phyloP scores from a whole-genome alignment of 1,140 invertebrate species.

The Proales similis region DNA sequence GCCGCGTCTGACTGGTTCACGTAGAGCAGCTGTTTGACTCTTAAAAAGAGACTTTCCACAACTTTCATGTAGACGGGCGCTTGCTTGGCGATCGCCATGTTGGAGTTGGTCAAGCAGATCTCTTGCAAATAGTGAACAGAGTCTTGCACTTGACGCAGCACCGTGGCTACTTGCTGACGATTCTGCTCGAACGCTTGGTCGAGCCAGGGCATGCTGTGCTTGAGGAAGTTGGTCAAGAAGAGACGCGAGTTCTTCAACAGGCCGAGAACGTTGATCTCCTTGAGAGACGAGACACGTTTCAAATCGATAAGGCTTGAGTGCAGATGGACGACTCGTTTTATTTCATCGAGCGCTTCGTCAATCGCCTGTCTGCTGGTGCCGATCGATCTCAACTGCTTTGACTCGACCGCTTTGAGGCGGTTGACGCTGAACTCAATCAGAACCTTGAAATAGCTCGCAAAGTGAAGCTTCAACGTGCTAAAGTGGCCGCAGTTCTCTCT shows the following conservation, averaged over 20 bases:
- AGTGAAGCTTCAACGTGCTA: constrained; percentile 23
- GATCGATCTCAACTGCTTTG: not conserved
- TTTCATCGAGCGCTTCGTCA: constrained; percentile 5
- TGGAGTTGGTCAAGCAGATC: constrained; percentile 8
- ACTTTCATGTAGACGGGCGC: constrained; percentile 9
- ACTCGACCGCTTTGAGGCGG: constrained; percentile 6
- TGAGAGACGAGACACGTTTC: constrained; percentile 12
- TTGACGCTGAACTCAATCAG: constrained; percentile 13
- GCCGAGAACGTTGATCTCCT: constrained; percentile 21
- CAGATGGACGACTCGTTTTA: not conserved
- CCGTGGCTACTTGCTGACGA: not conserved
- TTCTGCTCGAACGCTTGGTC: constrained; percentile 12
- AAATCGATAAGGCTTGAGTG: constrained; percentile 6
- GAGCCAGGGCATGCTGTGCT: constrained; percentile 15
- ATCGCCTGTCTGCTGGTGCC: not conserved
- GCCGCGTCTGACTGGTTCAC: constrained; percentile 17
- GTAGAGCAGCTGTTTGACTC: constrained; percentile 15
- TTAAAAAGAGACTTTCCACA: constrained; percentile 5
- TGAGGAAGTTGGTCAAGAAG: constrained; percentile 17
- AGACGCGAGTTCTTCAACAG: constrained; percentile 24
- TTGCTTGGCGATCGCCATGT: constrained; percentile 30
- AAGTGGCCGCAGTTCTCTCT: constrained; percentile 26
- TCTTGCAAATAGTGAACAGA: constrained; percentile 37
- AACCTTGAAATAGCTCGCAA: constrained; percentile 12
- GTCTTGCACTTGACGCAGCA: constrained; percentile 17